These are phyloP conservation scores for Ambastaia sidthimunki DNA, from an alignment of 2,797 vertebrate species.

Conservation along the genomic window DNA sequence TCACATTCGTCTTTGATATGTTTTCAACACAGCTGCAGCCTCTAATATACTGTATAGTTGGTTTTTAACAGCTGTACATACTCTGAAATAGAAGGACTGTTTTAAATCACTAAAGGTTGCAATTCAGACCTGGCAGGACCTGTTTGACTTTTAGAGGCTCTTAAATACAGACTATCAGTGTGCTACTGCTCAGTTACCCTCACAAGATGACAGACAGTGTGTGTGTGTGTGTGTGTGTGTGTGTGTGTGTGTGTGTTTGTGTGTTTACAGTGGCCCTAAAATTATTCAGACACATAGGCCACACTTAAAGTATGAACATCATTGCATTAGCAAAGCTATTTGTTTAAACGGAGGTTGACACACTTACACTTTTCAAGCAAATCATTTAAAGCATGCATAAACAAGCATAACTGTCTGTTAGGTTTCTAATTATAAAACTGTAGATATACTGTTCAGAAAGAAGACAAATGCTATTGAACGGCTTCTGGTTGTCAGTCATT, in stretches of 20 bases:
- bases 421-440: neutral
- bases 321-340: neutral
- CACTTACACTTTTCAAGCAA: neutral
- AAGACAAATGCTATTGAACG: neutral
- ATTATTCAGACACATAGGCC: neutral
- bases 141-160: conserved; percentile 35
- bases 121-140: conserved; percentile 67
- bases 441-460: neutral
- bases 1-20: conserved; percentile 3
- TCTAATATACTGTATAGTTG: conserved; percentile 12
- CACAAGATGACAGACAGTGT: conserved; percentile 28
- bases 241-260: conserved; percentile 34
- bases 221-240: conserved; percentile 22
- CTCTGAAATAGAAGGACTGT: conserved; percentile 65
- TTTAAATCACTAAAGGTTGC: conserved; percentile 72
- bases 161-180: conserved; percentile 55
- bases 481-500: neutral
- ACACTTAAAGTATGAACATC: neutral
- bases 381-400: neutral
- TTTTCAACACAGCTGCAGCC: conserved; percentile 11
- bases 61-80: neutral
- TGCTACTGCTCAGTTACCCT: conserved; percentile 14
- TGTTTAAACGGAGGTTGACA: neutral
- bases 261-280: conserved; percentile 18
- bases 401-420: neutral